These are phyloP conservation scores for Semaprochilodus insignis DNA, from an alignment of 2,797 vertebrate genomes.

Conservation along the genomic window DNA sequence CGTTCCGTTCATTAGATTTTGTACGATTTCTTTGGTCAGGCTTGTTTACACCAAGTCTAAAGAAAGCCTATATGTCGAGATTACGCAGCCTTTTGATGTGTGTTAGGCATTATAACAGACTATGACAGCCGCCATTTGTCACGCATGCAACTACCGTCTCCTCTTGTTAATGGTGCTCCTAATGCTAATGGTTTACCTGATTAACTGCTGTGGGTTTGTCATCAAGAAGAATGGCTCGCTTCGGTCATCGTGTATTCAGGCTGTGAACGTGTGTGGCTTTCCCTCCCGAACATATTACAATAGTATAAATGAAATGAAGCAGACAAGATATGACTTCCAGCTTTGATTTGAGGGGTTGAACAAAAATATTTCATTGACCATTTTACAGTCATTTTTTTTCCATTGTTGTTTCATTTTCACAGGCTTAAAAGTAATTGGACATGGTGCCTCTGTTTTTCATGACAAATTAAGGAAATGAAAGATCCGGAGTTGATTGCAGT, in stretches of 20 bases:
- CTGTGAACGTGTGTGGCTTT: not conserved
- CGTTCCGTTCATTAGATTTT: not conserved
- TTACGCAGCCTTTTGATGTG: conserved; percentile 5
- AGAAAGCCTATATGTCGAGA: not conserved
- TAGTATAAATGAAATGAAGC: too few species aligned
- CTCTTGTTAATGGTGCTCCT: not conserved
- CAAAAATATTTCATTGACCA: too few species aligned
- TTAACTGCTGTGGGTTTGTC: not conserved
- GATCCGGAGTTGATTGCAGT: too few species aligned
- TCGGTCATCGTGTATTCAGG: not conserved
- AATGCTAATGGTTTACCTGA: conserved; percentile 5
- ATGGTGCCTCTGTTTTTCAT: too few species aligned
- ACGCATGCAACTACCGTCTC: not conserved
- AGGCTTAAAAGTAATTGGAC: too few species aligned
- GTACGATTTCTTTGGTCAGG: not conserved
- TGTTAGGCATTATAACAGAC: not conserved
- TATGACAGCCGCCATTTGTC: conserved; percentile 8
- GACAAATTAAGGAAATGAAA: too few species aligned
- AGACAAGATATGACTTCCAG: too few species aligned
- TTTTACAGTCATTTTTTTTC: too few species aligned
- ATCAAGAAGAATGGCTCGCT: not conserved
- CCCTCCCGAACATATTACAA: too few species aligned
- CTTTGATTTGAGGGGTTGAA: too few species aligned
- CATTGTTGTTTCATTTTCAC: too few species aligned
- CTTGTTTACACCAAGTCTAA: not conserved